Evolutionary conservation across 53 echinoderm and acorn worm species (phyloP).

Genomic region (Antedon mediterranea): DNA sequence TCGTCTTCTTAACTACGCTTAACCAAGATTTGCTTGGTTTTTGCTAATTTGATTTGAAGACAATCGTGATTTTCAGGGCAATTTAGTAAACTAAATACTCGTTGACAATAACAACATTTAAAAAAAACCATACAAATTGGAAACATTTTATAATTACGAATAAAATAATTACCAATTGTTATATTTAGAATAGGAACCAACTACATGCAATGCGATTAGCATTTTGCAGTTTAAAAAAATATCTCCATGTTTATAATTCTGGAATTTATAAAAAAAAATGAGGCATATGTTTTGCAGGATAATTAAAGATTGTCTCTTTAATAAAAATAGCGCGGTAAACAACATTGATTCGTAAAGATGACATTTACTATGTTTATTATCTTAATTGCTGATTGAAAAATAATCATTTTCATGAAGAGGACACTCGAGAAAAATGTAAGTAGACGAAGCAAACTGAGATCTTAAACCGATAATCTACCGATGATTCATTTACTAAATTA

Average conservation of each 20-base stretch:
- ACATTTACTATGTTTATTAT: background rate
- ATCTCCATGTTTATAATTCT: no score
- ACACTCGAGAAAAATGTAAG: background rate
- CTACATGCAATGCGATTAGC: no score
- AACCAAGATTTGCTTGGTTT: background rate
- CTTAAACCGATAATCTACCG: background rate
- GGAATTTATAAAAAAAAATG: no score
- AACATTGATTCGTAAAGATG: background rate
- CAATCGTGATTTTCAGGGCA: no score
- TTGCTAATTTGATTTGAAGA: background rate
- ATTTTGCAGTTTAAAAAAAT: no score
- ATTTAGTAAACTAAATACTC: no score
- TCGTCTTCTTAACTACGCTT: background rate
- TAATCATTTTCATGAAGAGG: background rate
- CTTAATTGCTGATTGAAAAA: background rate
- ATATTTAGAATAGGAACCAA: no score
- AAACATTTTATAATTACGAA: no score
- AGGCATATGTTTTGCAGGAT: no score
- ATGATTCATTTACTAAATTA: slow-evolving; percentile 1
- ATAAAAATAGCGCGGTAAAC: background rate
- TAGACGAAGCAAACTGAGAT: background rate
- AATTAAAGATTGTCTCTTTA: background rate
- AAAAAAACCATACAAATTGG: no score
- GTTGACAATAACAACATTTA: no score
- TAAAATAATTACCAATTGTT: no score